Conservation (phyloP, 2,113 vertebrate species). For the Gallinago media region DNA sequence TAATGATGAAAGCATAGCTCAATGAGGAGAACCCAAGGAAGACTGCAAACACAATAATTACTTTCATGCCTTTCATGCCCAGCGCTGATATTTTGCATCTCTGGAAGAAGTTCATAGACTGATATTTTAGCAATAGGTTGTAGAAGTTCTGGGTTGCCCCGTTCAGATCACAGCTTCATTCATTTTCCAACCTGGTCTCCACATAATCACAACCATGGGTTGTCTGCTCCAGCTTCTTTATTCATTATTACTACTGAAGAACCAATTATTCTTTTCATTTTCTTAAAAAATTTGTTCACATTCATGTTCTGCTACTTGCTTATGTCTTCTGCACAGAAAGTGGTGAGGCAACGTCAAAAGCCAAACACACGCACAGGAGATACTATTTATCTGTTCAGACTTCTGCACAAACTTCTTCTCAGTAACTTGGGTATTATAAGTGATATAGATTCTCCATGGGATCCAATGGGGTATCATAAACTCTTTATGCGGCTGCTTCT, state of each 20-base stretch:
- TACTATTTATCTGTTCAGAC: not conserved
- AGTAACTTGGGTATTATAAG: not conserved
- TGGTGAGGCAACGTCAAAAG: rapidly evolving
- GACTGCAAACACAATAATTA: not conserved
- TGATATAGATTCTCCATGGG: not conserved
- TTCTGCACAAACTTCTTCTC: not conserved
- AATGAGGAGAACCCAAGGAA: not conserved
- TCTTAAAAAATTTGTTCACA: not conserved
- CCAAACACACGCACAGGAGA: not conserved
- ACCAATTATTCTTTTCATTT: not conserved
- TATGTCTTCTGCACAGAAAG: not conserved
- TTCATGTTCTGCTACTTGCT: not conserved
- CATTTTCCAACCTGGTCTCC: not conserved
- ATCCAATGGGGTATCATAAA: not conserved
- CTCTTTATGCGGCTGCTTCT: not conserved
- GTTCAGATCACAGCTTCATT: not conserved
- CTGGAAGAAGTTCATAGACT: not conserved
- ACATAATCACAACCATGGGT: rapidly evolving
- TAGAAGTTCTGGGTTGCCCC: not conserved
- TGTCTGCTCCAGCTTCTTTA: not conserved
- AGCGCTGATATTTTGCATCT: not conserved
- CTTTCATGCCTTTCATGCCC: not conserved
- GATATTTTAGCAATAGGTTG: not conserved
- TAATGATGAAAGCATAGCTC: not conserved
- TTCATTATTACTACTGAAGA: not conserved